These are phyloP conservation scores for Pogonophryne albipinna DNA, from an alignment of 2,797 vertebrate species.

Conservation along the genomic window DNA sequence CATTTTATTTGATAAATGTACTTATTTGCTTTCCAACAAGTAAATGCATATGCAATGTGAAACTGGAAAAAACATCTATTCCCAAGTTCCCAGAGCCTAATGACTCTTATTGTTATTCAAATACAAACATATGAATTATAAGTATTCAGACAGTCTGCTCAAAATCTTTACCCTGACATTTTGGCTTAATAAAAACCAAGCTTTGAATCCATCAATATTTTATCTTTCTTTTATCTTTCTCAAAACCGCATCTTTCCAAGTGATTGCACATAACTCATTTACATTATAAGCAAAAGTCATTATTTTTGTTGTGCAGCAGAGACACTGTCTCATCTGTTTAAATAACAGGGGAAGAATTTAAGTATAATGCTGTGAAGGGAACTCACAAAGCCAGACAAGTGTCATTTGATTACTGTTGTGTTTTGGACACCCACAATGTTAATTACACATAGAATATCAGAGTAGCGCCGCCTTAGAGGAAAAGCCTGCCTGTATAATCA, in stretches of 20 bases:
- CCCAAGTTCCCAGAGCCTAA: neutral
- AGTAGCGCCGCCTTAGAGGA: constrained; percentile 25
- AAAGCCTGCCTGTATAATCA: constrained; percentile 54
- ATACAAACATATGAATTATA: neutral
- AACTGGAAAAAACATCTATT: constrained; percentile 25
- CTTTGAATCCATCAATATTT: constrained; percentile 31
- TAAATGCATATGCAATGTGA: constrained; percentile 6
- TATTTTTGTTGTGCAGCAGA: constrained; percentile 12
- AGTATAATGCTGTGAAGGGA: constrained; percentile 42
- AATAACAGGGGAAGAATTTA: constrained; percentile 56
- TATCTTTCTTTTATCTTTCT: neutral
- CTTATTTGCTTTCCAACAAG: neutral
- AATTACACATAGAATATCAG: constrained; percentile 62
- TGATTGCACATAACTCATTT: constrained; percentile 19
- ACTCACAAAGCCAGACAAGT: constrained; percentile 61
- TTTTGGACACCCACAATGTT: constrained; percentile 67
- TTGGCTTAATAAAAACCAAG: constrained; percentile 32
- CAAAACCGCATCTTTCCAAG: constrained; percentile 26
- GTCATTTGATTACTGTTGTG: constrained; percentile 63
- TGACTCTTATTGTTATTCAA: constrained; percentile 33
- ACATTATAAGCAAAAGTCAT: constrained; percentile 21
- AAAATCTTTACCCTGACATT: constrained; percentile 44
- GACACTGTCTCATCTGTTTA: constrained; percentile 41
- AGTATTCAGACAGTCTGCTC: constrained; percentile 5
- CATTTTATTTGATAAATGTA: neutral